Percentiles rank a stretch among this genome's conserved stretches.
phyloP scores from a whole-genome alignment of 2,113 vertebrate species.

The Gorsachius goisagi region DNA sequence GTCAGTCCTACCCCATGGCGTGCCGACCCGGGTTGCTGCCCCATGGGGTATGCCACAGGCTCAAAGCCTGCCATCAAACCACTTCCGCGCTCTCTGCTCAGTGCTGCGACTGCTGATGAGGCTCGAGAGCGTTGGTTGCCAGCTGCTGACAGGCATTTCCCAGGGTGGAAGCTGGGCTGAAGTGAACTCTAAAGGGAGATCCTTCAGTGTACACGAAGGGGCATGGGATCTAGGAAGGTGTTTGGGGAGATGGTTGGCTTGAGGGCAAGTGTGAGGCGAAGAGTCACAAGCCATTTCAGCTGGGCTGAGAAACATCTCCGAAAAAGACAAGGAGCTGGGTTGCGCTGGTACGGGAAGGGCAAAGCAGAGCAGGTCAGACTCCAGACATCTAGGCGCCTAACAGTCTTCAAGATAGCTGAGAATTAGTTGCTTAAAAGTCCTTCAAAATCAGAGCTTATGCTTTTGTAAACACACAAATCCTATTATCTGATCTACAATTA shows the following conservation, averaged over 20 bases:
- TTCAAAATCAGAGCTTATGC: background rate
- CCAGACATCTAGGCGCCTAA: background rate
- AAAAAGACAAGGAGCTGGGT: background rate
- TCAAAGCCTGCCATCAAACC: background rate
- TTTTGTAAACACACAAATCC: background rate
- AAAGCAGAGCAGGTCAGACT: background rate
- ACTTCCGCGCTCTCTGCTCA: fast-evolving
- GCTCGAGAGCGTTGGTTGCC: background rate
- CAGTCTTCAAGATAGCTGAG: background rate
- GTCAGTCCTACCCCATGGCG: fast-evolving
- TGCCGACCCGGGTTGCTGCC: background rate
- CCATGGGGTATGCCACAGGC: fast-evolving
- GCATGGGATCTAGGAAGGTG: background rate
- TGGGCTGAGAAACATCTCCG: background rate
- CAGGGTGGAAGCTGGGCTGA: background rate
- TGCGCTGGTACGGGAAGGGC: background rate
- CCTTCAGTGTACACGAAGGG: too few species aligned
- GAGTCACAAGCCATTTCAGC: background rate
- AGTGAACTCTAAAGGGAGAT: background rate
- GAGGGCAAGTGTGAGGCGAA: fast-evolving
- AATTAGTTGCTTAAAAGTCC: background rate
- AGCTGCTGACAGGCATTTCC: background rate
- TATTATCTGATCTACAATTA: background rate
- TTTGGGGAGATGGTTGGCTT: background rate
- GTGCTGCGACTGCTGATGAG: background rate